Evolutionary conservation across 2,113 vertebrate species (phyloP).

Genomic region (Scatophagus argus): DNA sequence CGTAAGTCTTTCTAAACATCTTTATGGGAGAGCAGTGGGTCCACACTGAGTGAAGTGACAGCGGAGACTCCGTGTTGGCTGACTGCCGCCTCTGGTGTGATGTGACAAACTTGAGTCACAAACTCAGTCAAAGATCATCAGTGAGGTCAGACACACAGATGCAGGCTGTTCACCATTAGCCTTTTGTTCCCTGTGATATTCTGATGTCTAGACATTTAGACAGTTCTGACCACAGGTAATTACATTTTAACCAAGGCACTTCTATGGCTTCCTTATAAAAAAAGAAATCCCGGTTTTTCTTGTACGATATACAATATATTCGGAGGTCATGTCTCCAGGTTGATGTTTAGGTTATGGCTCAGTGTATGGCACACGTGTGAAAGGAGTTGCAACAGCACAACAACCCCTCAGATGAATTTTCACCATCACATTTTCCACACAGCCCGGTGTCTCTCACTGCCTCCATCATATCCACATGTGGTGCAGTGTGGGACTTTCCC

Average conservation of each 20-base stretch:
- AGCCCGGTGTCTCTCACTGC: slow-evolving; percentile 7
- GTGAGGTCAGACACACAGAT: background rate
- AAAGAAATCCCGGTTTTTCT: no score
- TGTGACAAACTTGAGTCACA: background rate
- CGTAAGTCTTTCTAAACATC: background rate
- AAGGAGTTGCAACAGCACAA: background rate
- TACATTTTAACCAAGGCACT: background rate
- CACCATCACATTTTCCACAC: slow-evolving; percentile 45
- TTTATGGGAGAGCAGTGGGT: background rate
- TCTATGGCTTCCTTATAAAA: background rate
- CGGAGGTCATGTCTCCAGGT: background rate
- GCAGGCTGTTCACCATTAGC: background rate
- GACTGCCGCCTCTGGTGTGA: slow-evolving; percentile 24
- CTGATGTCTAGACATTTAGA: background rate
- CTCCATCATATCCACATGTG: slow-evolving; percentile 16
- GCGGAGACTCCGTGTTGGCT: slow-evolving; percentile 7
- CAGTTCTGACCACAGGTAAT: no score
- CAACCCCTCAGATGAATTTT: background rate
- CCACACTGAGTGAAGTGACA: background rate
- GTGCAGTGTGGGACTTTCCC: slow-evolving; percentile 46
- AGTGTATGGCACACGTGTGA: background rate
- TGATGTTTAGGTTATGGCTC: background rate
- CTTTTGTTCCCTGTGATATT: background rate
- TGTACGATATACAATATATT: no score
- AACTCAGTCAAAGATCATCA: background rate